Base-by-base conservation (phyloP, 2,113 vertebrate genomes). In the Corythornis cristatus region DNA sequence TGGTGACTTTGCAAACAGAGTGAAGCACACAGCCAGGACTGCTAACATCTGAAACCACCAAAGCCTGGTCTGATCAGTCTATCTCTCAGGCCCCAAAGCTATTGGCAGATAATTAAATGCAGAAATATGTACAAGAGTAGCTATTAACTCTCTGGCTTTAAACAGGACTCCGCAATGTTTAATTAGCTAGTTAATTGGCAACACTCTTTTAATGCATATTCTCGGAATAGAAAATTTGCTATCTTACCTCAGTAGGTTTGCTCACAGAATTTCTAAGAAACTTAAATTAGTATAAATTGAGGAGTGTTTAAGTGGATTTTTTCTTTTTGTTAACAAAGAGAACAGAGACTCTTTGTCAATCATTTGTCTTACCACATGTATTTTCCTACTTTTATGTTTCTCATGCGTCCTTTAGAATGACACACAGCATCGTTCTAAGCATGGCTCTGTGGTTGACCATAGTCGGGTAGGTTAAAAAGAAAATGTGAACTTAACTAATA, bases 401-500 rank as follows among this genome's bases (percentile, higher is more conserved):
- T 97, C 67, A 33, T 97, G 93, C 95, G 64, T 97, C 94, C 95
- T 96, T 95, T 95, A 97, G 97, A 97, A 92, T 67, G 97, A 94
- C 90, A 95, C 96, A 95, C 98, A 98, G 88, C 95, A 97, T 80
- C 97, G 85, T 75, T 97, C 97, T 98, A 98, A 96, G 96, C 98
- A 98, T 98, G 97, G 97, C 96, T 97, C 97, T 96, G 97, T 98
- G 97, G 97, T 98, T 97, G 98, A 98, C 96, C 98, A 91, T 92
- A 98, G 98, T 97, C 98, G 98, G 98, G 98, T 99, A 99, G 94
- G 99, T 99, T 97, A 70, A 92, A 94, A 93, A 88, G 54, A 74
- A 77, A 90, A 93, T 66, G 35, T 62, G n/a, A 89, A 81, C 51
- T 4, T 83, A 18, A 72, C 5, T 82, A 70, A 75, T 61, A 46